Conservation (phyloP, 2,113 vertebrate species). For the Cyphotilapia sp. region DNA sequence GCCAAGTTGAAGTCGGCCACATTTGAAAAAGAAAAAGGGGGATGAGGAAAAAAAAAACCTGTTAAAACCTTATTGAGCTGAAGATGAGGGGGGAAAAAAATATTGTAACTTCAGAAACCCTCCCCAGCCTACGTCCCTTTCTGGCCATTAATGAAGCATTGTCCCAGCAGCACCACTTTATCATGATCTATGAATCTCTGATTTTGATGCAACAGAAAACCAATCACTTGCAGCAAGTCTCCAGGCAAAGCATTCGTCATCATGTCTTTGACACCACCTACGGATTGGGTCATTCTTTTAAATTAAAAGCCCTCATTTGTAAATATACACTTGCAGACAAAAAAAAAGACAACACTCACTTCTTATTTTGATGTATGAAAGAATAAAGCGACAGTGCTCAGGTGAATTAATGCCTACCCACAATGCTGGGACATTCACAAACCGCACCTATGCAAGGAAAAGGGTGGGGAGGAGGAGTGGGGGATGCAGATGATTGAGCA, state of each 20-base stretch:
- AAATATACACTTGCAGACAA: conserved; percentile 71
- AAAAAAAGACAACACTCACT: conserved; percentile 48
- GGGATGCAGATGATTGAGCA: conserved; percentile 37
- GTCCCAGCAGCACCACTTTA: conserved; percentile 62
- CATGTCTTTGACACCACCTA: conserved; percentile 73
- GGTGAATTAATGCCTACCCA: conserved; percentile 56
- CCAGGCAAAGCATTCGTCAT: conserved; percentile 76
- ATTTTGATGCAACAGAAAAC: conserved; percentile 79
- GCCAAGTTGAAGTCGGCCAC: neutral
- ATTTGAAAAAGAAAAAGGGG: neutral
- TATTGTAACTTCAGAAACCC: conserved; percentile 28
- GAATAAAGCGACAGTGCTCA: conserved; percentile 62
- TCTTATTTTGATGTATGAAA: conserved; percentile 74
- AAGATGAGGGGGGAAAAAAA: conserved; percentile 23
- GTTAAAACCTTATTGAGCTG: conserved; percentile 12
- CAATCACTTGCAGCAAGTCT: conserved; percentile 73
- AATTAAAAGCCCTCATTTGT: conserved; percentile 78
- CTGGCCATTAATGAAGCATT: conserved; percentile 69
- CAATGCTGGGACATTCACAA: neutral
- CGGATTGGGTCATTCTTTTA: conserved; percentile 77
- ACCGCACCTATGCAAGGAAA: neutral
- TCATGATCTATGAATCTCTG: conserved; percentile 78
- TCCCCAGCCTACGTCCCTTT: conserved; percentile 20
- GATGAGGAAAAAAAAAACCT: fast-evolving
- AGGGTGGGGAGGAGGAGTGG: neutral